Conservation (phyloP, 2,888 invertebrate species). For the Tenthredo notha region DNA sequence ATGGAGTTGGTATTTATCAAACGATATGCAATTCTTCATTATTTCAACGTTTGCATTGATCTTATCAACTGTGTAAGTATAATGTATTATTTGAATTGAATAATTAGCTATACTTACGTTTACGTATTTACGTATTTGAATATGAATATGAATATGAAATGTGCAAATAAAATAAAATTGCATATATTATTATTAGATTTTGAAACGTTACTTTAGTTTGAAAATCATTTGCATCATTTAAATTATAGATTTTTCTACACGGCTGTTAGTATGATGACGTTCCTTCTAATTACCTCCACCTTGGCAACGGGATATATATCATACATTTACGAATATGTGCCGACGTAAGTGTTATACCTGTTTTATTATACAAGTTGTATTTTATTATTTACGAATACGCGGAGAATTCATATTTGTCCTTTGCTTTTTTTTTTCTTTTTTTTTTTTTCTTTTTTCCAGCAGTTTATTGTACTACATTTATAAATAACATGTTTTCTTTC, state of each 20-base stretch:
- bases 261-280: conserved; percentile 68
- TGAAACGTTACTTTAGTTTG: conserved; percentile 16
- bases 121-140: neutral
- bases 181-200: neutral
- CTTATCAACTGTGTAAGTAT: conserved; percentile 77
- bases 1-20: conserved; percentile 80
- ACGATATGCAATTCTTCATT: conserved; percentile 79
- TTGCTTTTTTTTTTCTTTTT: neutral
- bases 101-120: neutral
- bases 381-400: neutral
- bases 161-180: neutral
- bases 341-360: conserved; percentile 75
- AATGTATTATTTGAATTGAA: conserved; percentile 24
- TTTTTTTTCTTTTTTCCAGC: neutral
- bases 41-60: conserved; percentile 75
- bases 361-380: neutral
- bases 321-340: conserved; percentile 75
- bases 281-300: conserved; percentile 72
- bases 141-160: neutral
- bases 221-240: conserved; percentile 37
- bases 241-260: conserved; percentile 75
- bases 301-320: conserved; percentile 73
- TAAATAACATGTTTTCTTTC: conserved; percentile 53
- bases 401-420: neutral
- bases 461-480: conserved; percentile 9